Conservation (phyloP, 35 echinoderm and acorn worm species). For the Diadema setosum region DNA sequence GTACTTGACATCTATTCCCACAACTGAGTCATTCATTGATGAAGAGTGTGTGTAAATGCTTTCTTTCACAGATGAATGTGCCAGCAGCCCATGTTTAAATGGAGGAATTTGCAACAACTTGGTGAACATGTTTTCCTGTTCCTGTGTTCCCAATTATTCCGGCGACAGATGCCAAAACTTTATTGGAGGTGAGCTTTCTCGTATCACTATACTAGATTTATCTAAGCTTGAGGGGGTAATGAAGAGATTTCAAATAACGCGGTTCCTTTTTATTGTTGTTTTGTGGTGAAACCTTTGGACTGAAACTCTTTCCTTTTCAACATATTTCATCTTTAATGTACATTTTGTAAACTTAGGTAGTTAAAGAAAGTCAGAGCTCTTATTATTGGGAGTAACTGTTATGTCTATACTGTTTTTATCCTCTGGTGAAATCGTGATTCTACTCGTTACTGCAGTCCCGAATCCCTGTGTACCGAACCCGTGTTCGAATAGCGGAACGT, state of each 20-base stretch:
- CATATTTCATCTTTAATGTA: too few relatives aligned
- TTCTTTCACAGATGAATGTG: slow-evolving; percentile 3
- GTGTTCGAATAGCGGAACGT: slow-evolving; percentile 38
- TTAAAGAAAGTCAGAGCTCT: too few relatives aligned
- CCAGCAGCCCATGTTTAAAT: slow-evolving; percentile 35
- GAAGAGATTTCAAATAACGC: too few relatives aligned
- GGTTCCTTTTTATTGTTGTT: too few relatives aligned
- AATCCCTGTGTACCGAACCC: not conserved
- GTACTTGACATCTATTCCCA: too few relatives aligned
- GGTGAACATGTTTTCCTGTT: not conserved
- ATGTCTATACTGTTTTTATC: not conserved
- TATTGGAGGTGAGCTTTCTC: not conserved
- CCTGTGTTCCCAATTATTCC: not conserved
- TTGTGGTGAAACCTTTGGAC: too few relatives aligned
- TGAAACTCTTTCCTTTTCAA: too few relatives aligned
- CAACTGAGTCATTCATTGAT: too few relatives aligned
- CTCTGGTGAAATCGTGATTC: not conserved
- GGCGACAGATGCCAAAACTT: not conserved
- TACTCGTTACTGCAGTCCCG: not conserved
- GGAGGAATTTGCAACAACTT: slow-evolving; percentile 20
- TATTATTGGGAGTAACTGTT: not conserved
- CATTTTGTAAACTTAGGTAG: too few relatives aligned
- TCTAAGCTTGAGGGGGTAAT: too few relatives aligned
- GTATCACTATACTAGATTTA: not conserved
- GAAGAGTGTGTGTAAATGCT: too few relatives aligned